Evolutionary conservation across 2,888 invertebrate genomes (phyloP).

Genomic region (Leptinotarsa tumamoca): DNA sequence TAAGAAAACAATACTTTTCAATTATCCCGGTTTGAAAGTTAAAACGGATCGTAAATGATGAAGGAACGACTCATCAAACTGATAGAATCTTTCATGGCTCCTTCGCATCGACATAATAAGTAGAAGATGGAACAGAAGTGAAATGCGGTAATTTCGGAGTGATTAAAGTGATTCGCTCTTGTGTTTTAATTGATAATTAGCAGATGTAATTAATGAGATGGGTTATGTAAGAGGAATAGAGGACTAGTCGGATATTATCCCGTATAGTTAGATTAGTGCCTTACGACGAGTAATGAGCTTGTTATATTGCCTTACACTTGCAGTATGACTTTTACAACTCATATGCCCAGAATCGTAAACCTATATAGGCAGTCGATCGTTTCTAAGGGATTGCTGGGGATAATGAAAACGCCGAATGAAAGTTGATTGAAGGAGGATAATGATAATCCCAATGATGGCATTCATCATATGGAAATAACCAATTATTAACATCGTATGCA

Average conservation of each 20-base stretch:
- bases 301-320: constrained; percentile 45
- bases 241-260: constrained; percentile 53
- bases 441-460: background rate
- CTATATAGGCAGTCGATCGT: constrained; percentile 26
- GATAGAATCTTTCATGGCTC: background rate
- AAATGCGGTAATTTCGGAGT: constrained; percentile 46
- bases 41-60: background rate
- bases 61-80: background rate
- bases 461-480: background rate
- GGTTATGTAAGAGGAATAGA: constrained; percentile 44
- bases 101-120: constrained; percentile 16
- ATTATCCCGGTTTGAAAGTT: too few relatives aligned
- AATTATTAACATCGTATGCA: background rate
- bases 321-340: constrained; percentile 36
- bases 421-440: background rate
- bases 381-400: constrained; percentile 23
- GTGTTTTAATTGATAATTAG: constrained; percentile 59
- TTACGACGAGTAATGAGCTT: constrained; percentile 51
- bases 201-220: constrained; percentile 56
- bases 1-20: too few relatives aligned
- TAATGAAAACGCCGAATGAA: constrained; percentile 12
- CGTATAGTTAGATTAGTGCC: constrained; percentile 50
- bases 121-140: constrained; percentile 33
- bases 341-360: constrained; percentile 35
- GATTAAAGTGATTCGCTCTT: constrained; percentile 55